These are phyloP conservation scores for Trissonchulus sp. DNA, from an alignment of 2,888 invertebrate genomes.

Conservation along the genomic window DNA sequence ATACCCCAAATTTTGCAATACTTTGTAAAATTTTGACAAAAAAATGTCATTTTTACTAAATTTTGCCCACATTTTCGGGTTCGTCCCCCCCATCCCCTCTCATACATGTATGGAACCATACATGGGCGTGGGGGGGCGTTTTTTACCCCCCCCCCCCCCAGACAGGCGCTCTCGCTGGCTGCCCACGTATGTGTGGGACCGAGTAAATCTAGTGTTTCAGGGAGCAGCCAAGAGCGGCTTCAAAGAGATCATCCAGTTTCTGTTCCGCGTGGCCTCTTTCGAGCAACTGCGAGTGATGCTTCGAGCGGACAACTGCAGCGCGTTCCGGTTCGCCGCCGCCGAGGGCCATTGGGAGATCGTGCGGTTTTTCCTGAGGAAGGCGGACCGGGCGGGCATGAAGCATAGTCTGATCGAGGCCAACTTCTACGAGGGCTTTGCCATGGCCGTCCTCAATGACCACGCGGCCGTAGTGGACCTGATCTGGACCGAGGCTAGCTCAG, in stretches of 20 bases:
- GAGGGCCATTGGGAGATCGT: neutral
- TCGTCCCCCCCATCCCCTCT: too few species aligned
- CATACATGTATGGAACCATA: too few species aligned
- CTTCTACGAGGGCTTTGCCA: neutral
- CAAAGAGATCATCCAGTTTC: neutral
- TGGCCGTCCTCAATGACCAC: neutral
- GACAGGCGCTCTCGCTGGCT: too few species aligned
- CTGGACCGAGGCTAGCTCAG: neutral
- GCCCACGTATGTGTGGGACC: too few species aligned
- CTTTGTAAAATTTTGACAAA: too few species aligned
- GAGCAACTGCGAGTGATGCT: neutral
- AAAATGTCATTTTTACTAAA: too few species aligned
- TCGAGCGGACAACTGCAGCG: neutral
- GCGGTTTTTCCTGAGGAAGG: neutral
- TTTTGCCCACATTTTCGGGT: too few species aligned
- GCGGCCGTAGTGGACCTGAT: neutral
- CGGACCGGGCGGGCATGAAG: neutral
- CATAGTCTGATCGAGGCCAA: neutral
- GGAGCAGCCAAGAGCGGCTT: neutral
- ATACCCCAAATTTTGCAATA: too few species aligned
- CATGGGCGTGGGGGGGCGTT: too few species aligned
- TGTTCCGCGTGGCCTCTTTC: neutral
- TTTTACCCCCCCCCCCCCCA: neutral
- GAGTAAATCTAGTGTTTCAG: too few species aligned
- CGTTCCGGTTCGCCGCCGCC: slow-evolving; percentile 3